These are phyloP conservation scores for Chaetodon trifasciatus DNA, from an alignment of 2,797 vertebrate genomes.

Conservation along the genomic window DNA sequence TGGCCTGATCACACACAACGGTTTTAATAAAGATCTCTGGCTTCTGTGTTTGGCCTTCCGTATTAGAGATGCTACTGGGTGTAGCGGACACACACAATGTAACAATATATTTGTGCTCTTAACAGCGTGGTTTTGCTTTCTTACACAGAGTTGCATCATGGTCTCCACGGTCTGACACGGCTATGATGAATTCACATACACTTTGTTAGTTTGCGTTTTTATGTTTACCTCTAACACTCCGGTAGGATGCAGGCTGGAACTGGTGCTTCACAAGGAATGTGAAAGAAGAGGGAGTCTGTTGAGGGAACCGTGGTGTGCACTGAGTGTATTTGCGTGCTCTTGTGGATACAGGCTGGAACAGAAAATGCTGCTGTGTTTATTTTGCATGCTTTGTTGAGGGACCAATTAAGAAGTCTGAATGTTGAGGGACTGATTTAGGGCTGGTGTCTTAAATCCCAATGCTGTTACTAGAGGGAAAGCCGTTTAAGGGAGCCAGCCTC, in stretches of 20 bases:
- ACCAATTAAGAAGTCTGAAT: constrained; percentile 61
- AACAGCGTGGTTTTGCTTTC: not conserved
- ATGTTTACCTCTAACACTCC: constrained; percentile 26
- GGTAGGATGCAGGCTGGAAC: constrained; percentile 32
- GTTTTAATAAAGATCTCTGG: constrained; percentile 25
- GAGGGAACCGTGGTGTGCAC: not conserved
- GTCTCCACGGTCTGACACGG: constrained; percentile 28
- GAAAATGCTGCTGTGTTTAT: constrained; percentile 34
- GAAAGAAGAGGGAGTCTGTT: constrained; percentile 1
- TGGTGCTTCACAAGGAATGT: constrained; percentile 34
- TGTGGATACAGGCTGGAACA: not conserved
- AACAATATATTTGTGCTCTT: constrained; percentile 8
- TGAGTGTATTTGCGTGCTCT: constrained; percentile 4
- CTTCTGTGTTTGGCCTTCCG: constrained; percentile 35
- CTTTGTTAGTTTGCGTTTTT: constrained; percentile 4
- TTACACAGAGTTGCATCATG: constrained; percentile 23
- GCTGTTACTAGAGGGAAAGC: constrained; percentile 42
- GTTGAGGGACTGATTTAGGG: constrained; percentile 33
- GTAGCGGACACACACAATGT: not conserved
- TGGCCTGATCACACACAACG: constrained; percentile 20
- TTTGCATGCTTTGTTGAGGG: constrained; percentile 44
- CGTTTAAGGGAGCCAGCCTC: constrained; percentile 32
- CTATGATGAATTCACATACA: constrained; percentile 25
- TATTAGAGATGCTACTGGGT: constrained; percentile 45
- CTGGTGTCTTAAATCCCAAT: constrained; percentile 45